A percentile compares a stretch with the other conserved stretches of the same genome.
These are phyloP conservation scores for Coenonympha arcania DNA, from an alignment of 2,888 invertebrate genomes.

Conservation along the genomic window DNA sequence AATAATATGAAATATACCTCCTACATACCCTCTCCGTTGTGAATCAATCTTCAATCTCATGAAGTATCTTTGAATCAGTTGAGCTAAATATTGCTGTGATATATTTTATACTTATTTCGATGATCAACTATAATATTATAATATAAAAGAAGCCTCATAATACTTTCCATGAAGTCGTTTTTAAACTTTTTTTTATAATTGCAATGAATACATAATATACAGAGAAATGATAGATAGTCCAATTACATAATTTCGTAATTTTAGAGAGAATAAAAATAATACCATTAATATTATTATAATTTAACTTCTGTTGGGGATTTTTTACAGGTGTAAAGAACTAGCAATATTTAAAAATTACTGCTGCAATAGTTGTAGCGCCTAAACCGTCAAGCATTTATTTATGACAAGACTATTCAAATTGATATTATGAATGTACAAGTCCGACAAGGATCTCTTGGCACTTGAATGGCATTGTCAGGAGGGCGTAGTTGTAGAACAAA, in stretches of 20 bases:
- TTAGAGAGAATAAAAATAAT: background rate
- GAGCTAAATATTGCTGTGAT: slow-evolving; percentile 71
- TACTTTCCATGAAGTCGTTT: slow-evolving; percentile 38
- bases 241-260: slow-evolving; percentile 39
- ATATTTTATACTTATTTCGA: slow-evolving; percentile 66
- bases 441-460: too few species aligned
- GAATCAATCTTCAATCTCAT: slow-evolving; percentile 43
- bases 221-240: slow-evolving; percentile 43
- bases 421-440: slow-evolving; percentile 21
- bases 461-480: too few species aligned
- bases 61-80: slow-evolving; percentile 40
- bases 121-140: slow-evolving; percentile 47
- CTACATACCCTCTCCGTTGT: slow-evolving; percentile 29
- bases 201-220: slow-evolving; percentile 39
- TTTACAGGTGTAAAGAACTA: background rate
- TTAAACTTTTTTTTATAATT: slow-evolving; percentile 40
- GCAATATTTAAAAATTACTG: background rate
- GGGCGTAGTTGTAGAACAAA: too few species aligned
- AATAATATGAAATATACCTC: slow-evolving; percentile 13
- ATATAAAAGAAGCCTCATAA: slow-evolving; percentile 43
- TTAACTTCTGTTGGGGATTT: background rate
- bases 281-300: background rate
- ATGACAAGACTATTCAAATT: background rate
- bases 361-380: background rate
- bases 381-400: slow-evolving; percentile 1